Evolutionary conservation across 2,797 vertebrate genomes (phyloP).

Genomic region (Fistularia tabacaria): DNA sequence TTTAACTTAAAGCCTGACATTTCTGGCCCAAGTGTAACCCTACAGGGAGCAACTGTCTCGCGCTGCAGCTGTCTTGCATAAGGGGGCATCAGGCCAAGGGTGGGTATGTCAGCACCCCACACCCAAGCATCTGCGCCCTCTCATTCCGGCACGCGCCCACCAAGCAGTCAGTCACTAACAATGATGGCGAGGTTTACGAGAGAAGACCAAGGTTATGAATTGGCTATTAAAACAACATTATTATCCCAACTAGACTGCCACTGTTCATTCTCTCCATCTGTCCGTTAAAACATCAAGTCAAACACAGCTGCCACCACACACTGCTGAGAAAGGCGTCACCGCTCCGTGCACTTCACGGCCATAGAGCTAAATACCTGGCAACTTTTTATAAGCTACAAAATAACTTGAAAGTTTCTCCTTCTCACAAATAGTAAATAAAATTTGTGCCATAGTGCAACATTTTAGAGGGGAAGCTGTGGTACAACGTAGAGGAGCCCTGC

Average conservation of each 20-base stretch:
- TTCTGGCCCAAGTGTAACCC: slow-evolving; percentile 31
- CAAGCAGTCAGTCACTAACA: slow-evolving; percentile 33
- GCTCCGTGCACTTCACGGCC: slow-evolving; percentile 10
- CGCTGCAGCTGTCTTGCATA: slow-evolving; percentile 62
- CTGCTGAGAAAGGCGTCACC: slow-evolving; percentile 8
- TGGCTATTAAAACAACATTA: background rate
- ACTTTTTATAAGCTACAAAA: slow-evolving; percentile 13
- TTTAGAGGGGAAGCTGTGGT: slow-evolving; percentile 34
- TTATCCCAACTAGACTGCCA: slow-evolving; percentile 33
- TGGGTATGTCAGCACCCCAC: slow-evolving; percentile 36
- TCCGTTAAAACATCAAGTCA: slow-evolving; percentile 53
- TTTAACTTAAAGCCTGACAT: slow-evolving; percentile 33
- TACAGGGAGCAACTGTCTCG: slow-evolving; percentile 37
- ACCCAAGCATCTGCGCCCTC: slow-evolving; percentile 43
- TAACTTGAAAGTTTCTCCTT: slow-evolving; percentile 19
- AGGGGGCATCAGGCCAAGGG: slow-evolving; percentile 38
- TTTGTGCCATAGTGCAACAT: slow-evolving; percentile 25
- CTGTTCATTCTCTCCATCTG: slow-evolving; percentile 46
- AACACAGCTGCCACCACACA: slow-evolving; percentile 40
- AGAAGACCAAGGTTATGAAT: background rate
- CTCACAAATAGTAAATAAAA: slow-evolving; percentile 27
- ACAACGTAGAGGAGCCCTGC: slow-evolving; percentile 26
- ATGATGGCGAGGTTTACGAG: slow-evolving; percentile 39
- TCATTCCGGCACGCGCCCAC: slow-evolving; percentile 38
- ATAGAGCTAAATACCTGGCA: slow-evolving; percentile 4